Conservation (phyloP, 2,888 invertebrate species). For the Neoascia interrupta region DNA sequence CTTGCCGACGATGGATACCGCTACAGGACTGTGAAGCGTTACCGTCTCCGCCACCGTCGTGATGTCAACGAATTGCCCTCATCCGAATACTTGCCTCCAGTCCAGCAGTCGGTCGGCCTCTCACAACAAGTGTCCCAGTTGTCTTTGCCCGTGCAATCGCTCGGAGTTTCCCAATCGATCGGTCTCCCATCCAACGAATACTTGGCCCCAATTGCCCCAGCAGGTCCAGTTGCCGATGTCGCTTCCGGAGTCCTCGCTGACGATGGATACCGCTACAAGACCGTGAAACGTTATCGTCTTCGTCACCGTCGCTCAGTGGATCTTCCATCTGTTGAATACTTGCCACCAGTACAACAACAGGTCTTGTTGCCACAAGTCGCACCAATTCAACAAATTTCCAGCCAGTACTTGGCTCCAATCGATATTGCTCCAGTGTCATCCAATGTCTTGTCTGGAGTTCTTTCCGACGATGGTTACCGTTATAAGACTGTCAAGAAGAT, state of each 20-base stretch:
- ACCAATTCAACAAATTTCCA: background rate
- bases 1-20: constrained; percentile 67
- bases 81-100: constrained; percentile 72
- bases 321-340: constrained; percentile 57
- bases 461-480: constrained; percentile 77
- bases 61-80: constrained; percentile 74
- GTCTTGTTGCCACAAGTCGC: background rate
- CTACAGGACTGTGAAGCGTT: constrained; percentile 55
- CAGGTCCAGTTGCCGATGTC: constrained; percentile 27
- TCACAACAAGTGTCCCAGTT: constrained; percentile 14
- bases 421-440: constrained; percentile 57
- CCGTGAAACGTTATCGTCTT: constrained; percentile 36
- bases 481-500: constrained; percentile 73
- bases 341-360: constrained; percentile 48
- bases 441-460: constrained; percentile 43
- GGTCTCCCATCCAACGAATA: constrained; percentile 28
- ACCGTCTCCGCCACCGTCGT: constrained; percentile 72
- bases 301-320: constrained; percentile 73
- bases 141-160: no score
- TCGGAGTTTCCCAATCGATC: no score
- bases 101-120: no score
- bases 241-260: constrained; percentile 38
- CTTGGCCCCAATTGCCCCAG: constrained; percentile 40
- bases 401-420: constrained; percentile 30
- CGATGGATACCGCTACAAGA: constrained; percentile 66